Evolutionary conservation across 2,113 vertebrate species (phyloP).

Genomic region (Aspiorhynchus laticeps): DNA sequence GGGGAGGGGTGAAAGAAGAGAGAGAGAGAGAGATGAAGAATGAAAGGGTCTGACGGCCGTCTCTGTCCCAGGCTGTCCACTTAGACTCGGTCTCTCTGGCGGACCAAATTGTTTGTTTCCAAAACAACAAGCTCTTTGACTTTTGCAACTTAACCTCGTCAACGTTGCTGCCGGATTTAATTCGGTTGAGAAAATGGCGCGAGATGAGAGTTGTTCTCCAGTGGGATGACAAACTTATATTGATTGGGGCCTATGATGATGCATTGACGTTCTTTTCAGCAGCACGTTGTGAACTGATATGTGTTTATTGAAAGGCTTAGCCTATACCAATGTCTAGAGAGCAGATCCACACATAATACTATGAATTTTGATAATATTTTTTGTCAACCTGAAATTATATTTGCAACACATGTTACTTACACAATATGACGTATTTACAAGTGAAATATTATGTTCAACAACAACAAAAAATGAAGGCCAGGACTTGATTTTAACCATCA

Average conservation of each 20-base stretch:
- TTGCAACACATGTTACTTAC: no score
- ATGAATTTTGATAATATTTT: no score
- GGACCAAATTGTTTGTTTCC: conserved; percentile 57
- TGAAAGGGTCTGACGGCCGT: not conserved
- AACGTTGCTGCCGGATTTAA: conserved; percentile 8
- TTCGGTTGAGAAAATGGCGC: conserved; percentile 29
- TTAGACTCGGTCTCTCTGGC: conserved; percentile 50
- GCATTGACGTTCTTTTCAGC: not conserved
- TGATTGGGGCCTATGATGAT: not conserved
- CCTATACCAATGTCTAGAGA: no score
- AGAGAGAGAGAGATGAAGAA: not conserved
- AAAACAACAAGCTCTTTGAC: conserved; percentile 53
- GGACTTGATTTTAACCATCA: no score
- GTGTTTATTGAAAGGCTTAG: no score
- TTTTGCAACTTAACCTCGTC: conserved; percentile 44
- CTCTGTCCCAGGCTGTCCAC: conserved; percentile 11
- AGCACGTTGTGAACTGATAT: no score
- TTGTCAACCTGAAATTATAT: no score
- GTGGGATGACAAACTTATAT: not conserved
- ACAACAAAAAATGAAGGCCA: no score
- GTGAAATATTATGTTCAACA: no score
- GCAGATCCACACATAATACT: no score
- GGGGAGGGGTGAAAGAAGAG: not conserved
- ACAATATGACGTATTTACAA: no score
- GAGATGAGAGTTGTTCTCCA: conserved; percentile 10